Percentiles rank a stretch among this genome's conserved stretches.
Conservation (phyloP, 2,888 invertebrate species). For the Megalurothrips usitatus region DNA sequence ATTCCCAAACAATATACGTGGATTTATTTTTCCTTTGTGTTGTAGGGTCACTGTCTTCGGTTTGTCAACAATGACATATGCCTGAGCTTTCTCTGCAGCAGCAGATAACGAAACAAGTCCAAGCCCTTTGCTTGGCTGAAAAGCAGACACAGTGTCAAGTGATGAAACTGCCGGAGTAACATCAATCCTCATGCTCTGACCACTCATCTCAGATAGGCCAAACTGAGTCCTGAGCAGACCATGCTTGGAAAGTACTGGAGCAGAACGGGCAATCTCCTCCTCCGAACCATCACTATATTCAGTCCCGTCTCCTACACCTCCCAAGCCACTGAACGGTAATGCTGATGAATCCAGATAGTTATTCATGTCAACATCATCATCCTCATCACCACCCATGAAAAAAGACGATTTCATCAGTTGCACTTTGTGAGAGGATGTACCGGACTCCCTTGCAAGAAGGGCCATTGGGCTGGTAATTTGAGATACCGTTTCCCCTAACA, state of each 20-base stretch:
- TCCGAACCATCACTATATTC: slow-evolving; percentile 9
- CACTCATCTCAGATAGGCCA: background rate
- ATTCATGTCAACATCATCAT: slow-evolving; percentile 34
- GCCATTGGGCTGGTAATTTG: slow-evolving; percentile 54
- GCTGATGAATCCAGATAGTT: slow-evolving; percentile 11
- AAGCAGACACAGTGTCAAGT: background rate
- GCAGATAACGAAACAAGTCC: background rate
- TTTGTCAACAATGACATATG: slow-evolving; percentile 43
- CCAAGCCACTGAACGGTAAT: background rate
- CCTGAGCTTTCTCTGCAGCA: slow-evolving; percentile 32
- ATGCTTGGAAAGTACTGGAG: slow-evolving; percentile 4
- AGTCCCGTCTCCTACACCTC: background rate
- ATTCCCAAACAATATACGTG: background rate
- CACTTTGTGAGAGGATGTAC: slow-evolving; percentile 62
- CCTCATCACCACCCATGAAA: slow-evolving; percentile 51
- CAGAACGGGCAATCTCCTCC: background rate
- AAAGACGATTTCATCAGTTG: slow-evolving; percentile 82
- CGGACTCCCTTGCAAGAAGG: slow-evolving; percentile 57
- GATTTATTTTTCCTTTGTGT: slow-evolving; percentile 43
- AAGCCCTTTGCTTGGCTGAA: background rate
- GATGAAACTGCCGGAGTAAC: background rate
- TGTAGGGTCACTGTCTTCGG: slow-evolving; percentile 49
- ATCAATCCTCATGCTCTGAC: background rate
- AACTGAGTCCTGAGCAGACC: background rate
- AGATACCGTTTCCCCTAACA: slow-evolving; percentile 33